Evolutionary conservation across 2,113 vertebrate genomes (phyloP), one percentile per base, ranked within the genome.

Genomic region (Monopterus albus): DNA sequence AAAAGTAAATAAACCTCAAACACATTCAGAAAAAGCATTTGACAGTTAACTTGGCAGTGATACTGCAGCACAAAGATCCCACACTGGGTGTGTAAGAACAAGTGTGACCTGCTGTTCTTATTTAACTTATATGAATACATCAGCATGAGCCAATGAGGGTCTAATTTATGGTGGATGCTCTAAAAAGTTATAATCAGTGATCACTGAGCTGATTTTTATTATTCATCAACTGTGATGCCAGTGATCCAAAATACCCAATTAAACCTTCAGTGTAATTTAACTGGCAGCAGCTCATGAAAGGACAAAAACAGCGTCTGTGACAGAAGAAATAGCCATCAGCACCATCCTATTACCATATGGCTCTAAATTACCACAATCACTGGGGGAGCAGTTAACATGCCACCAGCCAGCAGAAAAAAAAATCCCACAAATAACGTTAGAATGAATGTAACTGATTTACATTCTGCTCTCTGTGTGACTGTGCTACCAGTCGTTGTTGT

Each of bases 331-430:
- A 71, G 80, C 86, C 86, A 89, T 85, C 82, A 88, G 79, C 78
- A 65, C 80, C 72, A 31, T 31, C 53, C 70, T 82, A 90, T 91
- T 87, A 90, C 71, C 86, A 90, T 87, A 87, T 84, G 87, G 82
- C 80, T 85, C 75, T 82, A 88, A 92, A 92, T 91, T 74, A 85
- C 69, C 79, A 81, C 80, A 80, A 90, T 89, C 86, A 82, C 76
- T 75, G 33, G 77, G 89, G 84, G 82, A 81, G 76, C 86, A 82
- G 87, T 91, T 89, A 89, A 85, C 88, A 84, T 92, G 88, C 81
- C 83, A 89, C 85, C 76, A 81, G 82, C 84, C 68, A 85, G 52
- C 29, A 33, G 61, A 55, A 66, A 64, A 46, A 64, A 75, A 75
- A 64, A 29, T 40, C 60, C 40, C 33, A 47, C 77, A 88, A 88